Evolutionary conservation across 2,113 vertebrate genomes (phyloP), one percentile per base, ranked within the genome.

Genomic region (Rousettus leschenaultii): DNA sequence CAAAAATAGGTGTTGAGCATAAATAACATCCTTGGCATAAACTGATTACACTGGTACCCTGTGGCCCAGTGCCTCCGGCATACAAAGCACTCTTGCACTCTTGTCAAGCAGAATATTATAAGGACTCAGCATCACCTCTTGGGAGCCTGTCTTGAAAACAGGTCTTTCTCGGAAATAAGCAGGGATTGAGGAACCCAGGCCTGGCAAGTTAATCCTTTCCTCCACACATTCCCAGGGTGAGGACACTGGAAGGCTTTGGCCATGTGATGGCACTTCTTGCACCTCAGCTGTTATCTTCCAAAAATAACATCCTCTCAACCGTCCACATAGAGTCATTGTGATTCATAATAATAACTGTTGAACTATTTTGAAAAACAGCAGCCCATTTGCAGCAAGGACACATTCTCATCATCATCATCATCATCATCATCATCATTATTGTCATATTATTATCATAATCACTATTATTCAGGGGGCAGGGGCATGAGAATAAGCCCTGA

Each of bases 21-120:
- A 51, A 79, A 87, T 93, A 48, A 87, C 89, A 79, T 4, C 7
- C 2, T 63, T 96, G 71, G 19, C 7, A 80, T 83, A 84, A 97
- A 79, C n/a, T 91, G 40, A n/a, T 91, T 45, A 45, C 21, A 75
- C 65, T 85, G 53, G 51, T 28, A 30, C 63, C n/a, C 1, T 7
- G 40, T 55, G 65, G 74, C 70, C 70, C 48, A 30, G 21, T 35
- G 38, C 57, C 61, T 75, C 8, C 9, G 40, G 38, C 74, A 79
- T 10, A 10, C 55, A 83, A 73, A 89, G 87, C 35, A 33, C 10
- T 45, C 30, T 18, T 78, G 75, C 35, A 26, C 10, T 45, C 30
- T 18, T 78, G 75, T 28, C 35, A 82, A 48, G 63, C 22, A 74
- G 48, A 79, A 57, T 51, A 22, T 78, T 22, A 43, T 5, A 51